These are phyloP conservation scores for Sycophaga agraensis DNA, from an alignment of 1,140 invertebrate genomes.

Conservation along the genomic window DNA sequence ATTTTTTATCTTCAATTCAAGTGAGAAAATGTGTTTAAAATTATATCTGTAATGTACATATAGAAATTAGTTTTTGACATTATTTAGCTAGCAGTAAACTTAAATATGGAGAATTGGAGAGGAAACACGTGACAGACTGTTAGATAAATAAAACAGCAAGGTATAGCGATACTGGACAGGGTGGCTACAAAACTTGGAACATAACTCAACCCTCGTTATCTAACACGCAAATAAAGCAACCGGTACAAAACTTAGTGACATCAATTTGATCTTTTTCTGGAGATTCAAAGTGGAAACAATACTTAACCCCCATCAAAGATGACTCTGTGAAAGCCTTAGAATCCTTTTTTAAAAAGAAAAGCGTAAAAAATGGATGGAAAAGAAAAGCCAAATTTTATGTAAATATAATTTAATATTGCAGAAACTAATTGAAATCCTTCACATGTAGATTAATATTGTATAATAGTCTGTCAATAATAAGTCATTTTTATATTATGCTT, in stretches of 20 bases:
- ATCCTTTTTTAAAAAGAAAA: no score
- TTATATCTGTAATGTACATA: no score
- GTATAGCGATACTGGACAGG: constrained; percentile 29
- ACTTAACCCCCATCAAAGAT: constrained; percentile 52
- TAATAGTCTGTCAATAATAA: no score
- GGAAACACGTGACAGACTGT: background rate
- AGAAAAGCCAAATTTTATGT: no score
- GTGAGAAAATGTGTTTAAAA: no score
- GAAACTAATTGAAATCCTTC: background rate
- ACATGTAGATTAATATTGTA: background rate
- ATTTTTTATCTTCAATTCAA: background rate
- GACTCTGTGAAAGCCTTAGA: no score
- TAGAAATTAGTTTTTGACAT: no score
- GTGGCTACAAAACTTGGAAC: constrained; percentile 48
- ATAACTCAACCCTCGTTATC: constrained; percentile 61
- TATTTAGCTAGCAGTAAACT: background rate
- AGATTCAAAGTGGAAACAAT: constrained; percentile 60
- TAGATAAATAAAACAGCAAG: constrained; percentile 41
- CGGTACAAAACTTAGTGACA: constrained; percentile 56
- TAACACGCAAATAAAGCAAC: constrained; percentile 60
- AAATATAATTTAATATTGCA: no score
- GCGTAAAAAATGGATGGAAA: no score
- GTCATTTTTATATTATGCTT: no score
- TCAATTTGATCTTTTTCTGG: constrained; percentile 54
- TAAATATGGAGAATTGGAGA: no score